Evolutionary conservation across 2,113 vertebrate species (phyloP), one percentile per base, ranked within the genome.

Genomic region (Recurvirostra avosetta): DNA sequence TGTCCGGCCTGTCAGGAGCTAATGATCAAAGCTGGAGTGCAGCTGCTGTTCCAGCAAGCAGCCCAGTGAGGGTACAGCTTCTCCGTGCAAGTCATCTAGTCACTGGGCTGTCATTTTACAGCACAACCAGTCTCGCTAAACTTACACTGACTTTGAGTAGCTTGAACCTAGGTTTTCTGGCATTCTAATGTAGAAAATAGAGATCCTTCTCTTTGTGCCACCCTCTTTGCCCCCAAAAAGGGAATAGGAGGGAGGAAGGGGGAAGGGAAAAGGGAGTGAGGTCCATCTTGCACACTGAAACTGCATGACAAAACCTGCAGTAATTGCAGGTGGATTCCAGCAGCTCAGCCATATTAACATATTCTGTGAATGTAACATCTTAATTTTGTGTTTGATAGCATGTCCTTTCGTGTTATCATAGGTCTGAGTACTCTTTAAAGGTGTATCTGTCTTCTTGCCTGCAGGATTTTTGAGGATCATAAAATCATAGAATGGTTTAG

Each of bases 241-340:
- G 32, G 22, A 36, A 8, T 45, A n/a, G n/a, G n/a, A n/a, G n/a
- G n/a, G n/a, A n/a, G n/a, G n/a, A n/a, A n/a, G n/a, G n/a, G n/a
- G n/a, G n/a, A n/a, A n/a, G n/a, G n/a, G n/a, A n/a, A n/a, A n/a
- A n/a, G n/a, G n/a, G n/a, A 59, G 18, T 34, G 21, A 85, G 30
- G 15, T 65, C 53, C 40, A 23, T 45, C 23, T 80, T 56, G 58
- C 53, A 27, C 12, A 3, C 36, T 43, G 58, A 83, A 76, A 56
- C 17, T 56, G 17, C n/a, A 2, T 43, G 29, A 50, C 53, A 95
- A 72, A 90, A 68, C 7, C 12, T 0, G 0, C 2, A 0, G n/a
- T 36, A 72, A n/a, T 55, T 76, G 40, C 53, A 79, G 30, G 34
- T 27, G 53, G 30, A 76, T 75, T 86, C 49, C 40, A 76, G 2